Evolutionary conservation across 2,113 vertebrate species (phyloP).

Genomic region (Agapornis roseicollis): DNA sequence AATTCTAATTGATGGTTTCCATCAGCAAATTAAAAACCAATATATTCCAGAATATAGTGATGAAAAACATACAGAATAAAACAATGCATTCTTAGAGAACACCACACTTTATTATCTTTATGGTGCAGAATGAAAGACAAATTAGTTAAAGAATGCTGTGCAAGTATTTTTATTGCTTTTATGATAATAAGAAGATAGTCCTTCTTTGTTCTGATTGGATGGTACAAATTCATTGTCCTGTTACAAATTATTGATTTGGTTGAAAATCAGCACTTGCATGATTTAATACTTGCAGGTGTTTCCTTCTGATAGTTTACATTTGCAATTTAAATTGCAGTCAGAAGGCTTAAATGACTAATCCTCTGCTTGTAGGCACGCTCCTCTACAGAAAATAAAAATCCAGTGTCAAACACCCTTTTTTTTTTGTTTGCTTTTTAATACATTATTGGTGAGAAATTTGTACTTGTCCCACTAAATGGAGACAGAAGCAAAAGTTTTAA

Average conservation of each 20-base stretch:
- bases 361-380: constrained; percentile 18
- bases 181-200: constrained; percentile 76
- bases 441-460: background rate
- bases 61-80: constrained; percentile 67
- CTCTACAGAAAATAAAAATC: constrained; percentile 43
- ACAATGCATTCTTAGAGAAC: constrained; percentile 61
- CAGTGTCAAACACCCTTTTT: constrained; percentile 20
- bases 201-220: constrained; percentile 72
- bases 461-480: background rate
- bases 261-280: constrained; percentile 67
- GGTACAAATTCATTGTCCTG: constrained; percentile 68
- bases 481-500: background rate
- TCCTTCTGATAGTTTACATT: constrained; percentile 77
- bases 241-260: constrained; percentile 76
- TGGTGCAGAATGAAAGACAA: constrained; percentile 75
- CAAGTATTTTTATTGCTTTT: constrained; percentile 74
- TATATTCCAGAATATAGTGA: constrained; percentile 51
- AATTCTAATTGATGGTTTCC: constrained; percentile 73
- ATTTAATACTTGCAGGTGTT: constrained; percentile 78
- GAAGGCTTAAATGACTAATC: constrained; percentile 65
- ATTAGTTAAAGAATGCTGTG: constrained; percentile 72
- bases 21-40: constrained; percentile 74
- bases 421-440: background rate
- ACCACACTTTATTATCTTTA: constrained; percentile 77
- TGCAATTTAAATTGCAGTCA: constrained; percentile 77